Evolutionary conservation across 2,888 invertebrate genomes (phyloP), one percentile per base, ranked within the genome.

Genomic region (Noctua pronuba): DNA sequence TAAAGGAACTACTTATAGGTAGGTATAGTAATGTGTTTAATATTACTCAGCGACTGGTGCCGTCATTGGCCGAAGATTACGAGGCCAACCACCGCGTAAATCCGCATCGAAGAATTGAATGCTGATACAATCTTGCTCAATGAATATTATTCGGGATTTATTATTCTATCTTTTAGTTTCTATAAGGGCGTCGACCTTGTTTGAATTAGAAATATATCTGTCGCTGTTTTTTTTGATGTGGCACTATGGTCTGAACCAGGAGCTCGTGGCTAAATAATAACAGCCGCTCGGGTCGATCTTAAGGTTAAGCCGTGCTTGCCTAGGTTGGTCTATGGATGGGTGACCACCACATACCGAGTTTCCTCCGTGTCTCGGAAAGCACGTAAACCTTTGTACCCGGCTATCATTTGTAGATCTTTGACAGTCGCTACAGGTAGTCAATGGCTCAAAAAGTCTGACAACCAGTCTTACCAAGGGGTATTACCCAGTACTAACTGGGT

Each of bases 1-100:
- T 46, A 55, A 44, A 62, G 0, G 16, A 75, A 46, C 4, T 74
- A 13, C n/a, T 24, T 44, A 7, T 49, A 38, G 3, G 28, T 31
- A 60, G 8, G 1, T 28, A 38, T 16, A 3, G n/a, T 78, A 78
- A 83, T 55, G 18, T 77, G 55, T 55, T 31, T 24, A 80, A 44
- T 65, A 69, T 83, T 86, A 83, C 28, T 76, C 83, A 84, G 52
- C 65, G 35, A 31, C 11, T 69, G 64, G 38, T 89, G 86, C 55
- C 87, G 87, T 91, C 90, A 91, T 86, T 84, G 79, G 28, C 35
- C 77, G 62, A 81, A 79, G 86, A 90, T 89, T 83, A 84, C 90
- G 87, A 92, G 91, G 91, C 86, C 90, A 89, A 79, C 85, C 82
- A 89, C 86, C 88, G 82, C 70, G 73, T 81, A 87, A 88, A 88